Evolutionary conservation across 2,797 vertebrate genomes (phyloP).

Genomic region (Discoglossus pictus): DNA sequence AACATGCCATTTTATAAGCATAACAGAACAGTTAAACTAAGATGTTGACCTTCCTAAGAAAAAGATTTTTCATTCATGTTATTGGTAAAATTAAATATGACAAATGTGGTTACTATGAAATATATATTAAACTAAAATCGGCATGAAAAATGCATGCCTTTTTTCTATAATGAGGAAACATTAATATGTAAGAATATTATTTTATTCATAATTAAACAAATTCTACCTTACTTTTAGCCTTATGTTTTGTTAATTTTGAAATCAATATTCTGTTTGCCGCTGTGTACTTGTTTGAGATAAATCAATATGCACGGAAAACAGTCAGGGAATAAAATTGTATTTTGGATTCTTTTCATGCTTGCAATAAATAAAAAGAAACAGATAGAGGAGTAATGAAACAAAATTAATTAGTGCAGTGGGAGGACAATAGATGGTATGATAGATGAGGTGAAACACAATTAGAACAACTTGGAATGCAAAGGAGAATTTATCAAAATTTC

Average conservation of each 20-base stretch:
- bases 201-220: too few relatives aligned
- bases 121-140: too few relatives aligned
- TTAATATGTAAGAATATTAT: too few relatives aligned
- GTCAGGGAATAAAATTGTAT: conserved; percentile 11
- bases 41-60: too few relatives aligned
- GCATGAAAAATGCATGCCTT: too few relatives aligned
- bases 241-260: not conserved
- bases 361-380: conserved; percentile 5
- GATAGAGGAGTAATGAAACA: conserved; percentile 30
- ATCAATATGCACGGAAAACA: conserved; percentile 35
- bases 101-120: too few relatives aligned
- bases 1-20: too few relatives aligned
- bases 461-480: conserved; percentile 12
- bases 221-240: too few relatives aligned
- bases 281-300: conserved; percentile 4
- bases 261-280: conserved; percentile 8
- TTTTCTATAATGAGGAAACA: too few relatives aligned
- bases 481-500: conserved; percentile 21
- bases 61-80: too few relatives aligned
- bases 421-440: conserved; percentile 28
- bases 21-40: too few relatives aligned
- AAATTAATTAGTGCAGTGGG: conserved; percentile 39
- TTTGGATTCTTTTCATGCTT: conserved; percentile 37
- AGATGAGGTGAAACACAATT: conserved; percentile 31
- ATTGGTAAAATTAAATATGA: too few relatives aligned